Evolutionary conservation across 2,113 vertebrate genomes (phyloP).

Genomic region (Laticauda colubrina): DNA sequence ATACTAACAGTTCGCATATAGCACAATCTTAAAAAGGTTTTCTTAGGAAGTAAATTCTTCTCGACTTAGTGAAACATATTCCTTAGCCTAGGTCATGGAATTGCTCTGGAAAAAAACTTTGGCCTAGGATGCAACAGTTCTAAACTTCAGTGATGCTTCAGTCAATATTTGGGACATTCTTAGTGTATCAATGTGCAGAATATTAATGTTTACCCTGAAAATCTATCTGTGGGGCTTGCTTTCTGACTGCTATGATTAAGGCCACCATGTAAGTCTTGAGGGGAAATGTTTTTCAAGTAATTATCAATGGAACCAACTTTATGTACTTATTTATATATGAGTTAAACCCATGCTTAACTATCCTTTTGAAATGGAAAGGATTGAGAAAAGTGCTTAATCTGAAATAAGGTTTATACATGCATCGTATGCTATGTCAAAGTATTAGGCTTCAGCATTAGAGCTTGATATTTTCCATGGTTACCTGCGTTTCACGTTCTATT

Average conservation of each 20-base stretch:
- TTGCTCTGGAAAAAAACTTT: not conserved
- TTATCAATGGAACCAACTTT: not conserved
- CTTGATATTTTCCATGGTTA: not conserved
- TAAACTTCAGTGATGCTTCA: not conserved
- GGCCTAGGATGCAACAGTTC: not conserved
- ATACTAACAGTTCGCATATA: conserved; percentile 23
- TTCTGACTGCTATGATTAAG: not conserved
- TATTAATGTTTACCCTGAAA: not conserved
- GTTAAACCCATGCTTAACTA: not conserved
- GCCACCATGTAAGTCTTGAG: not conserved
- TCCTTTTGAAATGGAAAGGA: not conserved
- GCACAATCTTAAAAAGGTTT: not conserved
- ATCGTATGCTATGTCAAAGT: not conserved
- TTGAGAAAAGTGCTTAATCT: not conserved
- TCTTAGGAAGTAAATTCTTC: not conserved
- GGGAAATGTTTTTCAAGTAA: not conserved
- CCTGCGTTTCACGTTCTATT: not conserved
- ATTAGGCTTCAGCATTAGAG: not conserved
- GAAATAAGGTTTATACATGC: not conserved
- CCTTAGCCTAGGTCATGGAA: not conserved
- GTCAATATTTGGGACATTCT: not conserved
- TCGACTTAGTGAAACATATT: not conserved
- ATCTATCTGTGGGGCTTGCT: not conserved
- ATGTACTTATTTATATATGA: not conserved
- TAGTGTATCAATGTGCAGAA: too few species aligned